Percentiles rank a stretch among this genome's conserved stretches.
Evolutionary conservation across 2,888 invertebrate genomes (phyloP).

Genomic region (Chalcosyrphus nemorum): DNA sequence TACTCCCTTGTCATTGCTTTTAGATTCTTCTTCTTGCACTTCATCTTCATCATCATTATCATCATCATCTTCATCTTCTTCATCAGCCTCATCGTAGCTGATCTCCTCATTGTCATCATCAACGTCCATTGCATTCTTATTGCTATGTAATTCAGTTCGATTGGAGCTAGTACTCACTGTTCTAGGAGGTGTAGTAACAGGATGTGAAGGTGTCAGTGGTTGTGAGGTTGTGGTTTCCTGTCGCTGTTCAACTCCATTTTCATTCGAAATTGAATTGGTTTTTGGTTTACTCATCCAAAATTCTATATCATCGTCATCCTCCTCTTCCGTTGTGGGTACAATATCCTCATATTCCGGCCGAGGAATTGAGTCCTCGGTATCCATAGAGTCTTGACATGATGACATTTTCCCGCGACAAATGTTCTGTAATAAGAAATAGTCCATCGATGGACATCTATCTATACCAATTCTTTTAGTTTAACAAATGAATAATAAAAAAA

Average conservation of each 20-base stretch:
- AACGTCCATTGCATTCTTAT: constrained; percentile 41
- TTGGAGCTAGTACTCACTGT: constrained; percentile 39
- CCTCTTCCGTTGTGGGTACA: constrained; percentile 38
- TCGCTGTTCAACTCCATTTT: constrained; percentile 25
- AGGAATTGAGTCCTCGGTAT: constrained; percentile 77
- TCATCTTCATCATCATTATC: constrained; percentile 29
- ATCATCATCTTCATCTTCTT: constrained; percentile 45
- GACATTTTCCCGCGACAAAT: constrained; percentile 42
- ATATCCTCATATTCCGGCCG: constrained; percentile 78
- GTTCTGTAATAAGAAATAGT: constrained; percentile 19
- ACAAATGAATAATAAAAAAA: no score
- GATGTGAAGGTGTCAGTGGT: no score
- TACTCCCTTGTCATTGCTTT: background rate
- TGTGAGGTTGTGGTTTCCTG: constrained; percentile 32
- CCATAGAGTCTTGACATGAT: constrained; percentile 55
- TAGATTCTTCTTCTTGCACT: no score
- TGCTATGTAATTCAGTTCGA: constrained; percentile 17
- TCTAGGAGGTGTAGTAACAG: constrained; percentile 44
- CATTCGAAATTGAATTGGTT: constrained; percentile 5
- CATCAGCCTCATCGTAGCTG: constrained; percentile 65
- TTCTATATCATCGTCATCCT: constrained; percentile 61
- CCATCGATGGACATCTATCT: no score
- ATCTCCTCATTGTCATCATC: constrained; percentile 45
- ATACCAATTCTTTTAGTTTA: no score
- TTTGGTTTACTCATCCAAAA: constrained; percentile 44